Evolutionary conservation across 1,140 invertebrate genomes (phyloP).

Genomic region (Cotesia typhae): DNA sequence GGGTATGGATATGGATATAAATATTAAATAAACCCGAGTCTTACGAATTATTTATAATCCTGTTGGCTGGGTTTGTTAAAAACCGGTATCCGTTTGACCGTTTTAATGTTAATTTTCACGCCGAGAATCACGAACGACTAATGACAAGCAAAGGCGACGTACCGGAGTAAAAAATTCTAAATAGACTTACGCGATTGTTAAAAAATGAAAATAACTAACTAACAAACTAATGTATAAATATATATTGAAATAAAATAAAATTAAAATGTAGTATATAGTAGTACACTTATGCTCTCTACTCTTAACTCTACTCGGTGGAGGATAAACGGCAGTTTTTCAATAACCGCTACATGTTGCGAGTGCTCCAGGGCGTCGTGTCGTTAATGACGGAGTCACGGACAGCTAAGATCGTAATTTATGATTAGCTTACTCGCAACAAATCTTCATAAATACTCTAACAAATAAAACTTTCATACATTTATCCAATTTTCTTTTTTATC

Average conservation of each 20-base stretch:
- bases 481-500: slow-evolving; percentile 1
- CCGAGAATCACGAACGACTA: slow-evolving; percentile 16
- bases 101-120: slow-evolving; percentile 32
- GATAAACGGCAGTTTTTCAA: slow-evolving; percentile 36
- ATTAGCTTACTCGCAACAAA: slow-evolving; percentile 24
- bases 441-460: slow-evolving; percentile 9
- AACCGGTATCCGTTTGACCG: slow-evolving; percentile 23
- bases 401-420: slow-evolving; percentile 27
- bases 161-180: no score
- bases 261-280: no score
- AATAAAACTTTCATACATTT: slow-evolving; percentile 5
- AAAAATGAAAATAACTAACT: no score
- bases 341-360: slow-evolving; percentile 30
- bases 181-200: no score
- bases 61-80: slow-evolving; percentile 6
- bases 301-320: background rate
- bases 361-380: slow-evolving; percentile 27
- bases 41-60: slow-evolving; percentile 15
- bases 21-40: no score
- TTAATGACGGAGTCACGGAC: slow-evolving; percentile 23
- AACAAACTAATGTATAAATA: no score
- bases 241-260: no score
- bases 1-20: background rate
- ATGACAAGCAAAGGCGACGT: no score
- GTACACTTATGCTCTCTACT: background rate